Conservation (phyloP, 1,140 invertebrate genomes). For the Heliconius melpomene region DNA sequence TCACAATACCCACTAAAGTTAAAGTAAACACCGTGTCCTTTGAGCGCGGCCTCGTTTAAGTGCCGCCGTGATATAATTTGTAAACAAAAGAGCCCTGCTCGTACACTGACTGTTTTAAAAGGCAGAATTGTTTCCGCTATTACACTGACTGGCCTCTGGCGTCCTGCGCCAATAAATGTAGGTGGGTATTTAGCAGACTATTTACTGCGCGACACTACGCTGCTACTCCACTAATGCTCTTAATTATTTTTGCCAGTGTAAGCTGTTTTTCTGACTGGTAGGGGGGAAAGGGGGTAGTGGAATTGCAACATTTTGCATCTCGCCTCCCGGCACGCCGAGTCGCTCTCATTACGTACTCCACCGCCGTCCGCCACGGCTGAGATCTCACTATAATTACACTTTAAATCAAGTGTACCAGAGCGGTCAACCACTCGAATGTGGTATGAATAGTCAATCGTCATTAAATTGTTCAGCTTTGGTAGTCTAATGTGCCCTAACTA, state of each 20-base stretch:
- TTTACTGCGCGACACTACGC: slow-evolving; percentile 74
- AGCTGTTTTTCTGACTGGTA: slow-evolving; percentile 76
- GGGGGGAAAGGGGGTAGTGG: slow-evolving; percentile 48
- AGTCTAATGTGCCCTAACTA: slow-evolving; percentile 63
- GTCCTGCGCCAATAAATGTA: slow-evolving; percentile 74
- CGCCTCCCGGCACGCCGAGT: slow-evolving; percentile 48
- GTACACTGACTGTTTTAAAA: slow-evolving; percentile 60
- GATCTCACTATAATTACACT: slow-evolving; percentile 77
- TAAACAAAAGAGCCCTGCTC: slow-evolving; percentile 59
- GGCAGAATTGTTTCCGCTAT: slow-evolving; percentile 71
- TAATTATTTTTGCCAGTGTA: slow-evolving; percentile 80
- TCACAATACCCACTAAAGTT: slow-evolving; percentile 26
- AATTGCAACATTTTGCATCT: slow-evolving; percentile 77
- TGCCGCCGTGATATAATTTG: slow-evolving; percentile 48
- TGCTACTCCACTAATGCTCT: slow-evolving; percentile 77
- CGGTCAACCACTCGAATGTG: slow-evolving; percentile 75
- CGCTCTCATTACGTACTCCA: slow-evolving; percentile 71
- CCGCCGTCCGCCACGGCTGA: slow-evolving; percentile 67
- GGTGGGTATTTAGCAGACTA: slow-evolving; percentile 76
- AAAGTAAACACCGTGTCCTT: slow-evolving; percentile 33
- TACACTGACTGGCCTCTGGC: slow-evolving; percentile 59
- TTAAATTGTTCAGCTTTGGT: slow-evolving; percentile 79
- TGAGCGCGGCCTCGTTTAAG: slow-evolving; percentile 35
- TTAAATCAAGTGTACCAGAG: slow-evolving; percentile 77
- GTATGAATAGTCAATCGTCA: slow-evolving; percentile 80